Evolutionary conservation across 1,140 invertebrate species (phyloP), one percentile per base, ranked within the genome.

Genomic region (Frieseomelitta varia): DNA sequence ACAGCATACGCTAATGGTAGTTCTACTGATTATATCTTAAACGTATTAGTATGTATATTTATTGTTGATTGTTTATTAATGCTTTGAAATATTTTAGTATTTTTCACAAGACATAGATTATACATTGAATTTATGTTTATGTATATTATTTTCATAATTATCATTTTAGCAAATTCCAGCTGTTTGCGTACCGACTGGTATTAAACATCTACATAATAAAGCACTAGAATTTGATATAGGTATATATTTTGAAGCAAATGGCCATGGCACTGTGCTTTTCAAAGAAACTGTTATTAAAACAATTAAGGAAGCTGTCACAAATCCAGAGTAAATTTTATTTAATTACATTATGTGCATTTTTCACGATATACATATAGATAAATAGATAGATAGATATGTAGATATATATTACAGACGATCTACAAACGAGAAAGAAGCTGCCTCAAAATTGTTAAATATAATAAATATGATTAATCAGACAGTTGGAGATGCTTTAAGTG

Each of bases 201-300:
- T 99, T 0, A 99, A 99, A 94, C 96, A 99, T 95, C 95, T 99
- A n/a, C 99, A 99, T 93, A 97, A 98, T 89, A 97, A 97, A 93
- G 99, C 99, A 0, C 90, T 96, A 53, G 96, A 98, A 79, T 99
- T 97, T 95, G 99, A 99, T 92, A 97, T 99, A 91, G 99, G 99
- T 8, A 96, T 99, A 24, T 99, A 99, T 95, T 99, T 99, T 95
- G 99, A 99, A 95, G 99, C 99, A 0, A 99, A 99, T 95, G 99
- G 99, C 0, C 99, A 99, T 95, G 99, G 99, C 17, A 99, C 99
- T 2, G 97, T 98, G 15, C 92, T 98, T 2, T 98, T 98, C 80
- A 98, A 97, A 90, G 93, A 96, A 3, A 93, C 95, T 53, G 96
- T 97, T 8, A 96, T 97, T 87, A 88, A 93, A 47, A 91, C 91